These are phyloP conservation scores for Dryococelus australis DNA, from an alignment of 2,888 invertebrate genomes.

Conservation along the genomic window DNA sequence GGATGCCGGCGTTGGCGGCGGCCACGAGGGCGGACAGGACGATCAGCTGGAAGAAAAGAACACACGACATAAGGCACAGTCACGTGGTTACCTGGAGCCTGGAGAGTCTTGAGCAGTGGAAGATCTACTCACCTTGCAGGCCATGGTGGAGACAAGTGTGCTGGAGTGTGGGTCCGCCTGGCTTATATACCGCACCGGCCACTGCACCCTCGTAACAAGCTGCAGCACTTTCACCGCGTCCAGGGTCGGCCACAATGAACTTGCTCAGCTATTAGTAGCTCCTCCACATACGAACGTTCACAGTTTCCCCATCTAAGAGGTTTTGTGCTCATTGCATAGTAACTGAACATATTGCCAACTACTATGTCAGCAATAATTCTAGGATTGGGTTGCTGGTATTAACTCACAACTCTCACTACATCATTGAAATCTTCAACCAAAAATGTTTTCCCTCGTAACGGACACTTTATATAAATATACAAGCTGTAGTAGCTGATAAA, in stretches of 20 bases:
- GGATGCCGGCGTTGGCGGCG: conserved; percentile 41
- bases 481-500: too few relatives aligned
- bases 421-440: too few relatives aligned
- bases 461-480: too few relatives aligned
- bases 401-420: too few relatives aligned
- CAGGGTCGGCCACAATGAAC: neutral
- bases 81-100: neutral
- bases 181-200: neutral
- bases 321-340: too few relatives aligned
- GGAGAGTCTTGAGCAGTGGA: neutral
- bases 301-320: too few relatives aligned
- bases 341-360: too few relatives aligned
- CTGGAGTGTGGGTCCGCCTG: neutral
- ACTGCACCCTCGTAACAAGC: neutral
- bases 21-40: conserved; percentile 49
- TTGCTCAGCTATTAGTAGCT: neutral
- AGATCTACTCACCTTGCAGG: neutral
- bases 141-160: neutral
- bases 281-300: too few relatives aligned
- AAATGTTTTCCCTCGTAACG: too few relatives aligned
- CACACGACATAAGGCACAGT: neutral
- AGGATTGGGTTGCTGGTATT: too few relatives aligned
- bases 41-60: conserved; percentile 43
- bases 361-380: too few relatives aligned
- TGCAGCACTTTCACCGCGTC: neutral